phyloP scores from a whole-genome alignment of 2,797 vertebrate species.

The Periparus ater region DNA sequence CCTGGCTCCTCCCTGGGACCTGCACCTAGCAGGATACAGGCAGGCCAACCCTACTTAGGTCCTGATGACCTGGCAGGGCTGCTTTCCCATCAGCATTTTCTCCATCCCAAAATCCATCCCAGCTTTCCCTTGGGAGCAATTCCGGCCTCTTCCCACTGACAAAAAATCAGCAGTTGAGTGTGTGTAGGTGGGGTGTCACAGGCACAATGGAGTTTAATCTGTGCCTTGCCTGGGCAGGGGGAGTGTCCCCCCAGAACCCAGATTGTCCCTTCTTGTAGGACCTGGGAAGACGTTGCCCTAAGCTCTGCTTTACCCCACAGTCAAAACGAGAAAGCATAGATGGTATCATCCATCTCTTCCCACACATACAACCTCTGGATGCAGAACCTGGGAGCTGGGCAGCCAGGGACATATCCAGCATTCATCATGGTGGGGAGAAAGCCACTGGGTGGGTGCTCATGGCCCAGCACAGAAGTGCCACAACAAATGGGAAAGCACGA shows the following conservation, averaged over 20 bases:
- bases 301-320: background rate
- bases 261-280: background rate
- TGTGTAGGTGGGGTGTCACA: background rate
- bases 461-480: background rate
- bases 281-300: background rate
- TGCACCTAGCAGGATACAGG: background rate
- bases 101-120: background rate
- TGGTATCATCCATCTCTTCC: background rate
- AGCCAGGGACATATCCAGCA: background rate
- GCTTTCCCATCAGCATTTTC: background rate
- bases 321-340: background rate
- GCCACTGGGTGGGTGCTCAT: rapidly evolving
- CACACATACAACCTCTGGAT: background rate
- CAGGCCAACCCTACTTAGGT: background rate
- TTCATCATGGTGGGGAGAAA: background rate
- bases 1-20: background rate
- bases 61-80: background rate
- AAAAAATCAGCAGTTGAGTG: background rate
- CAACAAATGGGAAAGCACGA: background rate
- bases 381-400: background rate
- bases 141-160: background rate
- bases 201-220: background rate
- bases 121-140: background rate
- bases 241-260: background rate
- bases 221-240: background rate